A percentile compares a stretch with the other conserved stretches of the same genome.
These are phyloP conservation scores for Aphis craccivora DNA, from an alignment of 1,140 invertebrate genomes.

Conservation along the genomic window DNA sequence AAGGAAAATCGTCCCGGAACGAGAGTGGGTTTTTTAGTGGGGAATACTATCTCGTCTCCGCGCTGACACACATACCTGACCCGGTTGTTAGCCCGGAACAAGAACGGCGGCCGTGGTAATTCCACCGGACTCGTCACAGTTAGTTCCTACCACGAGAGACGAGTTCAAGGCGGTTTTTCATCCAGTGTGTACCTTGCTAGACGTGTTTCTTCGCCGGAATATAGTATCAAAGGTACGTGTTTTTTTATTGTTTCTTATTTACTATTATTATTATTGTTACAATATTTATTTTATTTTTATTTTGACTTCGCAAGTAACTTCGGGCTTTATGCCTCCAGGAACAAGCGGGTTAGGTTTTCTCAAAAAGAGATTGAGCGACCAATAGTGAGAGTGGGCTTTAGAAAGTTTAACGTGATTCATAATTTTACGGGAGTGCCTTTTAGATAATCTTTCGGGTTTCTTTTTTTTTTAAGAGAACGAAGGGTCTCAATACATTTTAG, in stretches of 20 bases:
- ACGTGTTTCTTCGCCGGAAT: slow-evolving; percentile 33
- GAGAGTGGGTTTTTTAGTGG: slow-evolving; percentile 47
- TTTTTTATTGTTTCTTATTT: neutral
- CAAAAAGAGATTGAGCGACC: slow-evolving; percentile 1
- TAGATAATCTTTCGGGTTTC: neutral
- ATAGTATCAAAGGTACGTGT: slow-evolving; percentile 24
- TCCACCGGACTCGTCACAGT: slow-evolving; percentile 34
- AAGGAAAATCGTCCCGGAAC: slow-evolving; percentile 56
- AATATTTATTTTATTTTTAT: neutral
- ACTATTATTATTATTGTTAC: neutral
- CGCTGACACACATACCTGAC: slow-evolving; percentile 56
- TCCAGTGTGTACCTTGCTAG: neutral
- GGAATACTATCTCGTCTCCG: slow-evolving; percentile 22
- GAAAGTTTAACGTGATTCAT: slow-evolving; percentile 34
- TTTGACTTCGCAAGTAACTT: neutral
- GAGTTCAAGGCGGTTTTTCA: slow-evolving; percentile 49
- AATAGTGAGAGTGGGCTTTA: slow-evolving; percentile 16
- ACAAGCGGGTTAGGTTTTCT: neutral
- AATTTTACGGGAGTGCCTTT: slow-evolving; percentile 42
- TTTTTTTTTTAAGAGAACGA: neutral
- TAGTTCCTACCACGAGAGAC: slow-evolving; percentile 55
- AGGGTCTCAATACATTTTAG: neutral
- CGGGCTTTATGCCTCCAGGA: neutral
- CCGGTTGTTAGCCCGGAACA: slow-evolving; percentile 57
- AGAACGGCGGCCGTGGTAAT: slow-evolving; percentile 49